These are phyloP conservation scores for Arrhamphus sclerolepis DNA, from an alignment of 2,797 vertebrate species.

Conservation along the genomic window DNA sequence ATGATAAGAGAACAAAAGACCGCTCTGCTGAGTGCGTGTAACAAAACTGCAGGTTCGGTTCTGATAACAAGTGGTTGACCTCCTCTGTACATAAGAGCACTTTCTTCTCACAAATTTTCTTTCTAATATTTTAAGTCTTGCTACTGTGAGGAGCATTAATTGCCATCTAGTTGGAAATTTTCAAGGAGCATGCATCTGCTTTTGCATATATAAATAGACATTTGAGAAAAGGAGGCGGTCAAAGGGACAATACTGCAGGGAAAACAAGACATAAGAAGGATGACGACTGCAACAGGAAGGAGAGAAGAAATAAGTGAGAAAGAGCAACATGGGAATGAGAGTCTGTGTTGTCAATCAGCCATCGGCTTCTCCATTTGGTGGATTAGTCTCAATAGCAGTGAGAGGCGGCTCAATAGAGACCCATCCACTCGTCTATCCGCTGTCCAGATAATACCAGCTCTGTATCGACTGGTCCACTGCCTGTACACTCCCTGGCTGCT, in stretches of 20 bases:
- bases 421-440: slow-evolving; percentile 57
- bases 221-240: slow-evolving; percentile 1
- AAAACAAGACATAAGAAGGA: slow-evolving; percentile 1
- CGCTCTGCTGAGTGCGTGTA: slow-evolving; percentile 34
- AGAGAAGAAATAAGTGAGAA: slow-evolving; percentile 51
- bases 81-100: slow-evolving; percentile 16
- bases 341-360: slow-evolving; percentile 70
- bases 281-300: slow-evolving; percentile 22
- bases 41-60: slow-evolving; percentile 33
- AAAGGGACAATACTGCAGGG: background rate
- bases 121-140: slow-evolving; percentile 18
- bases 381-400: slow-evolving; percentile 64
- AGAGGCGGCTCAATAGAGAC: slow-evolving; percentile 69
- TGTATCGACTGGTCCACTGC: slow-evolving; percentile 65
- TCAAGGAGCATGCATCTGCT: no score
- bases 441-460: slow-evolving; percentile 70
- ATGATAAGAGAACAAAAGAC: slow-evolving; percentile 47
- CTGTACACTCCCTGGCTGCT: slow-evolving; percentile 52
- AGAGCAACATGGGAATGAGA: slow-evolving; percentile 28
- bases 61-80: slow-evolving; percentile 31
- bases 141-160: slow-evolving; percentile 7
- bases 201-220: slow-evolving; percentile 1
- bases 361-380: slow-evolving; percentile 73
- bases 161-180: slow-evolving; percentile 3
- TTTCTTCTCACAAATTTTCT: background rate